Base-by-base conservation (phyloP, 2,888 invertebrate species). In the Mongoloraphidia duomilia region DNA sequence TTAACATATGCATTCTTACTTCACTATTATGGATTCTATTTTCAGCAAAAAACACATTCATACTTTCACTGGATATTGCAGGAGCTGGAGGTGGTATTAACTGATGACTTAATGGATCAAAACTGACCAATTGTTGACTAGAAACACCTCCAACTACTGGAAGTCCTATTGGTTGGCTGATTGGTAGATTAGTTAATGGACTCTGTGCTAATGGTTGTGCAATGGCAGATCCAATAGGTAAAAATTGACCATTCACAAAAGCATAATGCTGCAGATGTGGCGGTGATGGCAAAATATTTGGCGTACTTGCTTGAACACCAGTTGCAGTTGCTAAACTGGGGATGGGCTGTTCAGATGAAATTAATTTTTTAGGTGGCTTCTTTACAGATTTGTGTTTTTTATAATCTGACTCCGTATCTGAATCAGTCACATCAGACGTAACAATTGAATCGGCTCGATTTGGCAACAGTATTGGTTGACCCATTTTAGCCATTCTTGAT, bases 21-120 rank as follows among this genome's bases (percentile, higher is more conserved):
- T 83, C 82, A 9, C 77, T 71, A 59, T 79, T 80, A 51, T 80
- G 78, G 13, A 76, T 76, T 53, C 80, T 65, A 48, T 74, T 74
- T 63, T 81, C 81, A 3, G 76, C 66, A 45, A 79, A 60, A 51
- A 80, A 67, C 55, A 78, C 64, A 54, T 74, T 74, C 40, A 76
- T 60, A 52, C 69, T 69, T 41, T 74, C 70, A 54, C 65, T 59
- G 2, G 66, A 41, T 38, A 44, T 36, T 10, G 33, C 10, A 12
- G 38, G 45, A 17, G 34, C n/a, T 11, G 56, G 44, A 41, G 56
- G 55, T 35, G 50, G 43, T 33, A 57, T 50, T 3, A 52, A 58
- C 8, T 47, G 50, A 57, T 56, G 6, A 56, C 48, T 49, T 40
- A 44, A 44, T 41, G 34, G 14, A 9, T 36, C 10, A 39, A 40